Conservation (phyloP, 2,113 vertebrate genomes). For the Fukomys damarensis region DNA sequence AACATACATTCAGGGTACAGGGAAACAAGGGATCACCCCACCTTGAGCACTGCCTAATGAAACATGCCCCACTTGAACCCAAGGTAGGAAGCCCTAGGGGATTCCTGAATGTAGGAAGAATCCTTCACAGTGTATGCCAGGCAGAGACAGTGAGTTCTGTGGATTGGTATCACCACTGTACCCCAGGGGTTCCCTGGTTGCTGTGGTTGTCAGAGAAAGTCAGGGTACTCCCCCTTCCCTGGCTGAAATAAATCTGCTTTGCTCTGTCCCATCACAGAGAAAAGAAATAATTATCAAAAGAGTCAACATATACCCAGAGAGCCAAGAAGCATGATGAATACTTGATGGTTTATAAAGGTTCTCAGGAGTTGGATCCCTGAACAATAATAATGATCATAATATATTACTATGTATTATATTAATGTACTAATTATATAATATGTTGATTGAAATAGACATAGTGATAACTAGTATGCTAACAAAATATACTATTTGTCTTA, state of each 20-base stretch:
- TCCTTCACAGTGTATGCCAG: background rate
- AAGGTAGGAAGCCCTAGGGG: background rate
- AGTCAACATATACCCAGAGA: background rate
- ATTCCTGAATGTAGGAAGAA: background rate
- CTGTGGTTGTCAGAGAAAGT: background rate
- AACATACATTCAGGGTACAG: background rate
- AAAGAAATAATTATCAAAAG: background rate
- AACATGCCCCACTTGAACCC: background rate
- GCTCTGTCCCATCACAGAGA: background rate
- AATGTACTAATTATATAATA: background rate
- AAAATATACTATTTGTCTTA: background rate
- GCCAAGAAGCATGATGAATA: background rate
- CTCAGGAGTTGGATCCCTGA: background rate
- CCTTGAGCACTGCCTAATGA: background rate
- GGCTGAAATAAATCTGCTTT: background rate
- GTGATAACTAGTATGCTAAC: background rate
- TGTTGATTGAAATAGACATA: background rate
- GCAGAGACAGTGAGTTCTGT: background rate
- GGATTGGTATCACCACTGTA: no score
- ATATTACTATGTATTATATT: background rate
- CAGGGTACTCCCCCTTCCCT: no score
- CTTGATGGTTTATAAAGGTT: background rate
- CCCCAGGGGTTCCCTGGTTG: background rate
- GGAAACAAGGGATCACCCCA: background rate
- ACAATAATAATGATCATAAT: background rate